These are phyloP conservation scores for Eledona agricola DNA, from an alignment of 2,888 invertebrate genomes.

Conservation along the genomic window DNA sequence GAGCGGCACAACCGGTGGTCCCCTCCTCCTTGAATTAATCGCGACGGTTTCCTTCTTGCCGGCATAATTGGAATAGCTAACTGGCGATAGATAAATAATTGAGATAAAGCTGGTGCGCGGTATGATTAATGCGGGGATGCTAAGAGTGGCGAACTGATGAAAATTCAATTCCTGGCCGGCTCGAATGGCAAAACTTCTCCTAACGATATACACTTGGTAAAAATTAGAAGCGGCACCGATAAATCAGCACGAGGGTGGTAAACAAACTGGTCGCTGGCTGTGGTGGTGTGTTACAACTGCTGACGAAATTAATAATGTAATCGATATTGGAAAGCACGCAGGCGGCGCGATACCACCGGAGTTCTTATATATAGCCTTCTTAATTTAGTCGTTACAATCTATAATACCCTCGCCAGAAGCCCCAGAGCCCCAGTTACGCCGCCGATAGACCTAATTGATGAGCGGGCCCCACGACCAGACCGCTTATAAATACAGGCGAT, in stretches of 20 bases:
- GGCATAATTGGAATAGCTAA: slow-evolving; percentile 29
- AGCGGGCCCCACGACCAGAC: slow-evolving; percentile 9
- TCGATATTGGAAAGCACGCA: slow-evolving; percentile 48
- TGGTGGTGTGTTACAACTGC: slow-evolving; percentile 46
- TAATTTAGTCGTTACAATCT: slow-evolving; percentile 51
- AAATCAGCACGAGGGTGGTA: slow-evolving; percentile 28
- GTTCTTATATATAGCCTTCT: slow-evolving; percentile 49
- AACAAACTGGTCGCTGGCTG: slow-evolving; percentile 29
- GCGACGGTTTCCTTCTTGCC: slow-evolving; percentile 26
- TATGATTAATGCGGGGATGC: slow-evolving; percentile 31
- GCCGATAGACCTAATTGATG: slow-evolving; percentile 24
- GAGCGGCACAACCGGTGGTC: slow-evolving; percentile 12
- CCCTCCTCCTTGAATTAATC: slow-evolving; percentile 27
- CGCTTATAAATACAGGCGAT: slow-evolving; percentile 20
- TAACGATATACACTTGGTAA: slow-evolving; percentile 24
- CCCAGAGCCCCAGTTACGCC: slow-evolving; percentile 16
- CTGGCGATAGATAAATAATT: slow-evolving; percentile 33
- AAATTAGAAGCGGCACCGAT: slow-evolving; percentile 27
- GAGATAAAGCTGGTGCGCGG: slow-evolving; percentile 27
- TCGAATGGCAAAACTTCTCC: slow-evolving; percentile 23
- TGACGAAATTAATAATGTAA: slow-evolving; percentile 49
- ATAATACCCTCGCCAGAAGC: slow-evolving; percentile 46
- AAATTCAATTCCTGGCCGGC: slow-evolving; percentile 31
- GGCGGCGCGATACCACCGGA: slow-evolving; percentile 45
- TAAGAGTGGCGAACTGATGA: slow-evolving; percentile 32